Base-by-base conservation (phyloP, 2,888 invertebrate species). In the Notocelia uddmanniana region DNA sequence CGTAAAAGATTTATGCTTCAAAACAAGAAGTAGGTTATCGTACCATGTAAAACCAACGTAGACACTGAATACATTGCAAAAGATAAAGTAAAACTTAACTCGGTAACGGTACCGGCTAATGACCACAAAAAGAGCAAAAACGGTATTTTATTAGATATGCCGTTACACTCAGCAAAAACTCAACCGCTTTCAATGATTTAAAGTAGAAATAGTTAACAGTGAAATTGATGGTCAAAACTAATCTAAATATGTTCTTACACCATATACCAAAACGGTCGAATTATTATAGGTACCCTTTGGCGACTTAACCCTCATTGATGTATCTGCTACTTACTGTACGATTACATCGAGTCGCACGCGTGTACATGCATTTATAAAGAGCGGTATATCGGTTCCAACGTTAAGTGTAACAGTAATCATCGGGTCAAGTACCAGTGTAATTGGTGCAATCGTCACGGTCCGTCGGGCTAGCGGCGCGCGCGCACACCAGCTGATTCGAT, bases 401-500 rank as follows among this genome's bases (percentile, higher is more conserved):
- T 59, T 67, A 52, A 59, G 52, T 69, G 70, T 71, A 72, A 73
- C 73, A 71, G 69, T 71, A 63, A 69, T 55, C 50, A 69, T 75
- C 79, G 76, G 80, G 78, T 78, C 79, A 78, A 77, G 77, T 78
- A 77, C 60, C 81, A 80, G 80, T 79, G 50, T 69, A 72, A 72
- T 72, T 68, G 67, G 55, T 57, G 79, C 81, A 76, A 77, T 69
- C 76, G 85, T 87, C 85, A 86, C 85, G 87, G 81, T 79, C 80
- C 77, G 78, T 79, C 83, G 85, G 83, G 77, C 78, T 81, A 78
- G 76, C 73, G 80, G 83, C 85, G 88, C 89, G 82, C 82, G 83
- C 85, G 87, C 83, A 80, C 75, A 77, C 76, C 87, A 85, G 85
- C 84, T 87, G 86, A 85, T 85, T 76, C 81, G 69, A 75, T 74